phyloP scores from a whole-genome alignment of 2,888 invertebrate genomes.

The Acrobasis suavella region DNA sequence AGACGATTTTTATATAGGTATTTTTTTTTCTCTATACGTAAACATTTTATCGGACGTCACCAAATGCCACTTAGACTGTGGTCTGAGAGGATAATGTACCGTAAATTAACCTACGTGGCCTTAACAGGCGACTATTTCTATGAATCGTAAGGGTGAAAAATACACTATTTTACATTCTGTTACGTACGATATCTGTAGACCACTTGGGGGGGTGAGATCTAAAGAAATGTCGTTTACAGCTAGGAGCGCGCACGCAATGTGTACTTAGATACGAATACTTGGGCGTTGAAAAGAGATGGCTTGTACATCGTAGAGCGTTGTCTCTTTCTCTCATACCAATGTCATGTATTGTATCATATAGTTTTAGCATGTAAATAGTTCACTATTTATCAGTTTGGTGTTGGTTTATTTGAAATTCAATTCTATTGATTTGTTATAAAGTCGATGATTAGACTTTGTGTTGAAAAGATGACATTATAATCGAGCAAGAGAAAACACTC shows the following conservation, averaged over 20 bases:
- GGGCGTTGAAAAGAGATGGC: neutral
- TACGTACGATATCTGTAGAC: constrained; percentile 33
- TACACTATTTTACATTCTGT: constrained; percentile 42
- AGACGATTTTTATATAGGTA: constrained; percentile 58
- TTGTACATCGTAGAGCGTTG: neutral
- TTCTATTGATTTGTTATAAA: no score
- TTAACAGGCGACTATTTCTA: constrained; percentile 46
- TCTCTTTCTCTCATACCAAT: neutral
- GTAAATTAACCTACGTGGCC: constrained; percentile 56
- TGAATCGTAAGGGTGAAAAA: constrained; percentile 52
- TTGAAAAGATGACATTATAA: neutral
- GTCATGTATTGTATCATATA: no score
- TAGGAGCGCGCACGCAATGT: constrained; percentile 3
- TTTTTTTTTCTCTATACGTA: constrained; percentile 65
- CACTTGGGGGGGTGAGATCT: constrained; percentile 11
- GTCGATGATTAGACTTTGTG: no score
- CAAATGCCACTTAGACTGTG: constrained; percentile 61
- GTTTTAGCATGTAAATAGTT: no score
- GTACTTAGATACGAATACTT: neutral
- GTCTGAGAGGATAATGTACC: constrained; percentile 64
- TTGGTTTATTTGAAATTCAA: no score
- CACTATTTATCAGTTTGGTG: no score
- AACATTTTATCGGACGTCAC: constrained; percentile 74
- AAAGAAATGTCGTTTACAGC: constrained; percentile 20
- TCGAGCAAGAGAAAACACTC: neutral